Evolutionary conservation across 2,888 invertebrate species (phyloP).

Genomic region (Pterobdella sp.): DNA sequence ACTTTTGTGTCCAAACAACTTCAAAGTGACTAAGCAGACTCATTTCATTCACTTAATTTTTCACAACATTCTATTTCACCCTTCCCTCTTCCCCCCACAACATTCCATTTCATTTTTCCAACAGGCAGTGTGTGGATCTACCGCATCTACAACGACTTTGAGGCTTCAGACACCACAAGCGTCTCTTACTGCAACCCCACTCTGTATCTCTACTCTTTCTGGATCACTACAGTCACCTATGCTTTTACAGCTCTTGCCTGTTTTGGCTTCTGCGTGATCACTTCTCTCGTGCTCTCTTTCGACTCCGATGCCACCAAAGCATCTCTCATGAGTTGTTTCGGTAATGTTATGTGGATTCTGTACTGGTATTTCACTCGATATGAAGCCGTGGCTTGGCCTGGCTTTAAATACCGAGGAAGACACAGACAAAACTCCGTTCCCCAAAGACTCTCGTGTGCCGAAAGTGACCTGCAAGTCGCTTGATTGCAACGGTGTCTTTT

Average conservation of each 20-base stretch:
- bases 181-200: conserved; percentile 60
- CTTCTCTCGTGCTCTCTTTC: conserved; percentile 14
- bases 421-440: neutral
- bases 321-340: conserved; percentile 26
- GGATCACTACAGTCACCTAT: conserved; percentile 62
- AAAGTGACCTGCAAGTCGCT: conserved; percentile 23
- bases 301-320: conserved; percentile 26
- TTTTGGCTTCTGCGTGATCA: conserved; percentile 29
- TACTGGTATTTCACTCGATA: conserved; percentile 27
- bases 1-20: neutral
- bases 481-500: too few relatives aligned
- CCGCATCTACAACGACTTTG: conserved; percentile 58
- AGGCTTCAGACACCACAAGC: conserved; percentile 53
- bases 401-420: conserved; percentile 25
- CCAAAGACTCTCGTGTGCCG: conserved; percentile 25
- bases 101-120: too few relatives aligned
- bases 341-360: conserved; percentile 20
- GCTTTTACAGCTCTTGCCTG: conserved; percentile 48
- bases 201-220: conserved; percentile 65
- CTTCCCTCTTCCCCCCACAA: too few relatives aligned
- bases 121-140: conserved; percentile 65
- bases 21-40: too few relatives aligned
- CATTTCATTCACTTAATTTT: too few relatives aligned
- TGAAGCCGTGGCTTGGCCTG: conserved; percentile 26
- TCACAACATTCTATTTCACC: too few relatives aligned